phyloP scores from a whole-genome alignment of 2,888 invertebrate genomes.

The Psococerastis gibbosa region DNA sequence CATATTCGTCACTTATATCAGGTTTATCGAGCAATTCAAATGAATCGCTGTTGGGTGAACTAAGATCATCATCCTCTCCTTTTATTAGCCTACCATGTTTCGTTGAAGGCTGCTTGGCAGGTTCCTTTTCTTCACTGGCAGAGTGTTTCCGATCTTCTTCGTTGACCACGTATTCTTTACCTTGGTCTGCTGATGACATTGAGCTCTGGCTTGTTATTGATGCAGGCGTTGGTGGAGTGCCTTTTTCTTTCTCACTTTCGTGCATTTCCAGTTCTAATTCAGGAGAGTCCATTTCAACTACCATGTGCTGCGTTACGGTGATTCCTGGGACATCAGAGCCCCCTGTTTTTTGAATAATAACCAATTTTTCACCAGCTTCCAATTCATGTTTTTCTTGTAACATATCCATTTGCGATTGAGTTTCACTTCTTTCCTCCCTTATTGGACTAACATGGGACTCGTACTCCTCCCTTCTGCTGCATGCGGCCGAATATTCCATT shows the following conservation, averaged over 20 bases:
- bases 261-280: conserved; percentile 29
- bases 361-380: conserved; percentile 27
- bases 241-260: conserved; percentile 21
- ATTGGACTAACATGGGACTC: conserved; percentile 20
- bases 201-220: conserved; percentile 44
- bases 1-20: conserved; percentile 70
- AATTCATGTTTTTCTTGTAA: conserved; percentile 32
- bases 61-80: conserved; percentile 21
- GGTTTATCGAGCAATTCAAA: conserved; percentile 78
- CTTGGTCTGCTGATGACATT: conserved; percentile 37
- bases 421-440: conserved; percentile 19
- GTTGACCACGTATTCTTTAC: conserved; percentile 39
- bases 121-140: conserved; percentile 34
- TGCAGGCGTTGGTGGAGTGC: conserved; percentile 33
- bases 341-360: conserved; percentile 28
- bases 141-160: conserved; percentile 28
- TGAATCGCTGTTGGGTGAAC: conserved; percentile 65
- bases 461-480: conserved; percentile 19
- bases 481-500: conserved; percentile 23
- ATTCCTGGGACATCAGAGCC: conserved; percentile 37
- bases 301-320: conserved; percentile 39
- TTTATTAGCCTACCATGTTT: too few relatives aligned
- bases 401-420: conserved; percentile 31
- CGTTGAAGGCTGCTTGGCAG: too few relatives aligned
- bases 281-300: conserved; percentile 30